Percentiles rank a stretch among this genome's conserved stretches.
These are phyloP conservation scores for Hyla sarda DNA, from an alignment of 2,113 vertebrate genomes.

Conservation along the genomic window DNA sequence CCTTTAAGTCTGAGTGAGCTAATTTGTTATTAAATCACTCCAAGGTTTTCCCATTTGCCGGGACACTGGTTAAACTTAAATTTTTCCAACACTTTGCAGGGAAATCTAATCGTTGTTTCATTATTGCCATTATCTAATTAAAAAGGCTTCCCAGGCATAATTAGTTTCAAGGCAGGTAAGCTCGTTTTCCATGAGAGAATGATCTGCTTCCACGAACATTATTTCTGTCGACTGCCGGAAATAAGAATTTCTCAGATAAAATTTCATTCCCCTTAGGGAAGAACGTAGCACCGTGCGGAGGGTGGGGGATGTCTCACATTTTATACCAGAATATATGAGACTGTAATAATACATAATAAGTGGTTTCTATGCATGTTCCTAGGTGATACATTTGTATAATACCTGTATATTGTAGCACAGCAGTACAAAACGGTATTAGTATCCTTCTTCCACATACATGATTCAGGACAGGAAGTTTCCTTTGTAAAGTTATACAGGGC, in stretches of 20 bases:
- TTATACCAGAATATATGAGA: background rate
- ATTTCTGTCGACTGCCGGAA: slow-evolving; percentile 56
- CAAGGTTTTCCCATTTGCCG: slow-evolving; percentile 48
- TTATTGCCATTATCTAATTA: slow-evolving; percentile 60
- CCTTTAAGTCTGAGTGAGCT: background rate
- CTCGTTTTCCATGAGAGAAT: slow-evolving; percentile 46
- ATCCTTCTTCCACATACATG: background rate
- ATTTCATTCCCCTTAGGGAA: slow-evolving; percentile 28
- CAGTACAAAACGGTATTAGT: background rate
- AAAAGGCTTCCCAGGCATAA: slow-evolving; percentile 58
- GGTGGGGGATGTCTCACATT: background rate
- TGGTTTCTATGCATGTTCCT: background rate
- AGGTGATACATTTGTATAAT: background rate
- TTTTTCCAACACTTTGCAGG: slow-evolving; percentile 42
- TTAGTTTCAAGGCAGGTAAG: slow-evolving; percentile 59
- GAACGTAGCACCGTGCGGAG: slow-evolving; percentile 11
- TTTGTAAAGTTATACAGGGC: background rate
- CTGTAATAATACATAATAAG: background rate
- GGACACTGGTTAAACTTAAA: slow-evolving; percentile 46
- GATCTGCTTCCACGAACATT: slow-evolving; percentile 55
- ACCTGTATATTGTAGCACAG: background rate
- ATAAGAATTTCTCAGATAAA: slow-evolving; percentile 53
- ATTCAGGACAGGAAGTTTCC: background rate
- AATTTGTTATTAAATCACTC: slow-evolving; percentile 22
- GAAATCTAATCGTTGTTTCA: slow-evolving; percentile 55